Evolutionary conservation across 2,888 invertebrate species (phyloP), one percentile per base, ranked within the genome.

Genomic region (Parthenolecanium corni): DNA sequence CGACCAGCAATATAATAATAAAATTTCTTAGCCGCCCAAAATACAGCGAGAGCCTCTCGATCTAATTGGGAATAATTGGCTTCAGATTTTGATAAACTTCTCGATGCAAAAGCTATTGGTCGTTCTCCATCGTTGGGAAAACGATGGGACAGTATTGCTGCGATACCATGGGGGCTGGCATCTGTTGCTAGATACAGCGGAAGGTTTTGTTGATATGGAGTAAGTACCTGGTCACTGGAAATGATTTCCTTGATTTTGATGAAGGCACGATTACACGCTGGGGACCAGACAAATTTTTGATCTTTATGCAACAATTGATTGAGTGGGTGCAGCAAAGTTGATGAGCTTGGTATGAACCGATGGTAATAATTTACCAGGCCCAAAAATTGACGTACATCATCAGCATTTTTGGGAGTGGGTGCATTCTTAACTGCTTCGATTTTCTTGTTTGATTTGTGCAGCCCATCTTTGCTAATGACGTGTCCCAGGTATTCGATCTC

Each of bases 171-270:
- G 18, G 62, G 64, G 31, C 65, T 66, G 18, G 65, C 67, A 46
- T 68, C 67, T 25, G 62, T 64, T 14, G 57, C 49, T 25, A 64
- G 14, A 11, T 52, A 38, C n/a, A 68, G 18, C 53, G 68, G 67
- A 38, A 67, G 31, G 6, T 46, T 18, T 18, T 20, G 14, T 12
- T 4, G 18, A 53, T 65, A 69, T 11, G 64, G 67, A 9, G 65
- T 53, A 1, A 70, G 46, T 11, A 69, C 65, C 40, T 47, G 42
- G 14, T 69, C 66, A 20, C 66, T 66, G 11, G 64, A 44, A 18
- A 69, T 65, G 64, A 68, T 65, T 31, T 63, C 11, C 64, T 69
- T 69, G 1, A 68, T 62, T 44, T 38, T 20, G 64, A 36, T 18
- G 47, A 69, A 68, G 14, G 69, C 64, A 4, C 47, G 21, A 52